Evolutionary conservation across 1,140 invertebrate genomes (phyloP), one percentile per base, ranked within the genome.

Genomic region (Drosophila parabipectinata): DNA sequence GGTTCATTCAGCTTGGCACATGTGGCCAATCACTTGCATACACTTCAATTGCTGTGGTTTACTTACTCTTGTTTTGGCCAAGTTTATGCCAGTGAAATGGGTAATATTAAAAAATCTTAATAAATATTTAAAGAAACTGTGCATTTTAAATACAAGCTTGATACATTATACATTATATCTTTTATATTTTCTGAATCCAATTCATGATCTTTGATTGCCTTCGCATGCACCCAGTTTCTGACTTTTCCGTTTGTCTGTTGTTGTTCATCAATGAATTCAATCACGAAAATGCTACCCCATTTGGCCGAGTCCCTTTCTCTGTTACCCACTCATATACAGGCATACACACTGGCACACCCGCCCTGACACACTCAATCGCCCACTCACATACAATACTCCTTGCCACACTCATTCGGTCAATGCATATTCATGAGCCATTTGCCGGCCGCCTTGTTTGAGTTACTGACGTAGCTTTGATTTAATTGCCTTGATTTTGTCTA

Each of bases 261-360:
- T 81, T 85, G 82, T 82, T 87, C 79, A 82, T 79, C 82, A 88
- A 87, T 87, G 82, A 88, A 87, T 88, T 87, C 83, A 87, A 87
- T 87, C 83, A 87, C 75, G 83, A 82, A 87, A 82, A 88, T 81
- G 71, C 79, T 87, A 77, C 44, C 56, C 73, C 52, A 61, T 77
- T 77, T 77, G 64, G 53, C 60, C 62, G 55, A 51, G 15, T 51
- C 63, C 64, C 64, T 30, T 63, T 51, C 59, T 41, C 44, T 14
- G 24, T 39, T 28, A 44, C 34, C 59, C 41, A 32, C 56, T 34
- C 64, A 44, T 24, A 51, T 59, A 32, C 60, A 68, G 41, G 28
- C 39, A 44, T 12, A 56, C 32, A 26, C n/a, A n/a, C 50, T 21
- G 28, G 32, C 15, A 56, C 32, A 26, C 18, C n/a, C 37, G 26